Base-by-base conservation (phyloP, 2,113 vertebrate genomes). In the Zosterops japonicus region DNA sequence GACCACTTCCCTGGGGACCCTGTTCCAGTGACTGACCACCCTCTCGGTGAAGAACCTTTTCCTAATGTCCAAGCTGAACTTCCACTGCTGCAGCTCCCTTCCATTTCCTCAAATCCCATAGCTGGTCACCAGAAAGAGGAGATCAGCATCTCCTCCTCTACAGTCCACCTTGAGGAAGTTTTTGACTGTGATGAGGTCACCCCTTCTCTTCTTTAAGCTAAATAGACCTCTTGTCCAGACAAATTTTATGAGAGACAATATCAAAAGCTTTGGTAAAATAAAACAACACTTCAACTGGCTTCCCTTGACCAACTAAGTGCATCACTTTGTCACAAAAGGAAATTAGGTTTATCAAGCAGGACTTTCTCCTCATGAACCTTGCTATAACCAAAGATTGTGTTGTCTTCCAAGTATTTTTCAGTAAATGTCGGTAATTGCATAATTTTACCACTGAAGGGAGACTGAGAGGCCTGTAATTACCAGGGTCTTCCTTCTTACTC, bases 61-160 rank as follows among this genome's bases (percentile, higher is more conserved):
- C n/a, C 5, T 61, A 20, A 49, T 6, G 4, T 77, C 11, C 49
- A 64, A 6, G 4, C 72, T 72, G 52, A 55, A 46, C 9, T 80
- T 67, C 21, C 9, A 6, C 16, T 56, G 35, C 2, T 1, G 1
- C 16, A 60, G 14, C 4, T 41, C 33, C 13, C 14, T 82, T 76
- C 47, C 14, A 29, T 50, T 74, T 60, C 17, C 14, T 74, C 1
- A 1, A 79, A 33, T 41, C 2, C 8, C 21, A 9, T 29, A 0
- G 0, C 3, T 35, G 24, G 20, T 67, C 27, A 49, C n/a, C 22
- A 63, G 20, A 77, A 8, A 74, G 27, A 77, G 2, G 23, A 74
- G 6, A 71, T 35, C 31, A 59, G 10, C 21, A 67, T 12, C 8
- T 57, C 4, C 5, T 3, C 2, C 8, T 59, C 31, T 5, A 5